Conservation (phyloP, 1,140 invertebrate genomes). For the Rhizoglyphus robini region DNA sequence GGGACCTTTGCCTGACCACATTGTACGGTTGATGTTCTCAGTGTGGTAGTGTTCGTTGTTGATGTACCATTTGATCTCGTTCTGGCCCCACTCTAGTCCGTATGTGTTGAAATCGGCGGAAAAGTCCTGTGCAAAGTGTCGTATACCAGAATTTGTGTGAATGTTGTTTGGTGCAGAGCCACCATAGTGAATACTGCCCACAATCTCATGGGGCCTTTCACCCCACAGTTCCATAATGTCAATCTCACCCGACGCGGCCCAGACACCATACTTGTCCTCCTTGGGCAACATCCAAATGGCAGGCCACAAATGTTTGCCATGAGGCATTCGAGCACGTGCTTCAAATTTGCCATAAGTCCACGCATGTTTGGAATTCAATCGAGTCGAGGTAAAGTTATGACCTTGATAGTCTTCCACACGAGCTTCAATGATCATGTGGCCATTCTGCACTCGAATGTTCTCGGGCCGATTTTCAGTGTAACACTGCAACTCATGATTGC, state of each 20-base stretch:
- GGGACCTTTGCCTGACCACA: neutral
- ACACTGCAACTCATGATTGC: conserved; percentile 9
- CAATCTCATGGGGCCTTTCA: neutral
- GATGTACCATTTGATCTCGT: too few species aligned
- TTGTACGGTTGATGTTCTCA: neutral
- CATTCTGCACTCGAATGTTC: conserved; percentile 15
- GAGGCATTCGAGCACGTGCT: conserved; percentile 10
- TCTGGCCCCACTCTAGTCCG: too few species aligned
- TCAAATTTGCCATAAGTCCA: conserved; percentile 19
- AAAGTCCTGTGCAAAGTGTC: conserved; percentile 27
- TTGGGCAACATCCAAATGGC: conserved; percentile 20
- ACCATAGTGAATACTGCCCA: conserved; percentile 13
- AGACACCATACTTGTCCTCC: neutral
- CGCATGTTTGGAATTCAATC: neutral
- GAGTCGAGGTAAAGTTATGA: conserved; percentile 7
- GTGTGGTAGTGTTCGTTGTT: too few species aligned
- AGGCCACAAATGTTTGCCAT: conserved; percentile 16
- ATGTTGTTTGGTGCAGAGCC: conserved; percentile 6
- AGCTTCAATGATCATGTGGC: conserved; percentile 10
- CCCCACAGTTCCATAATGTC: conserved; percentile 16
- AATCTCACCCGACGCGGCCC: conserved; percentile 16
- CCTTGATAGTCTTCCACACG: conserved; percentile 5
- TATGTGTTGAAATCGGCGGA: conserved; percentile 30
- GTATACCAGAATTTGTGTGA: neutral
- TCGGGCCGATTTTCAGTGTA: conserved; percentile 9